These are phyloP conservation scores for Tenebrio molitor DNA, from an alignment of 1,140 invertebrate genomes.

Conservation along the genomic window DNA sequence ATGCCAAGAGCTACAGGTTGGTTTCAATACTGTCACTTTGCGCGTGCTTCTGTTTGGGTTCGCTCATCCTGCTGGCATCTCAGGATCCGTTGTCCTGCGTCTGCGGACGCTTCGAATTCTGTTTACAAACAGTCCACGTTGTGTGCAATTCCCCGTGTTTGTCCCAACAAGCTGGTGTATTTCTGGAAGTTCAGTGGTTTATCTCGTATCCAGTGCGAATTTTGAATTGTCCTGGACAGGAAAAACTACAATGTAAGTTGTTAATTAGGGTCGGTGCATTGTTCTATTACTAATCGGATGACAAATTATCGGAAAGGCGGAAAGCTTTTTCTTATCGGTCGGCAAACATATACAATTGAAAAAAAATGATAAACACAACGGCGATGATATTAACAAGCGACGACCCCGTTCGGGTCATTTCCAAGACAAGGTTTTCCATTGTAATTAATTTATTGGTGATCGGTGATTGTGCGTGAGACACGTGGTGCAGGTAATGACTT, in stretches of 20 bases:
- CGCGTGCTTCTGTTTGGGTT: slow-evolving; percentile 50
- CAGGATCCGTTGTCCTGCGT: slow-evolving; percentile 20
- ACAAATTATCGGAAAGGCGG: not conserved
- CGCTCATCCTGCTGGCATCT: slow-evolving; percentile 27
- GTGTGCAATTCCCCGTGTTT: slow-evolving; percentile 25
- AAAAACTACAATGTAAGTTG: not conserved
- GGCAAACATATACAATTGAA: not conserved
- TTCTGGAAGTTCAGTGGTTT: too few species aligned
- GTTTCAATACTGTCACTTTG: slow-evolving; percentile 45
- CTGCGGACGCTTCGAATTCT: slow-evolving; percentile 1
- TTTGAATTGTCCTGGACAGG: too few species aligned
- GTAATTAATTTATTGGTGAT: too few species aligned
- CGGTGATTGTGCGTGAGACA: too few species aligned
- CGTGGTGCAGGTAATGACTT: too few species aligned
- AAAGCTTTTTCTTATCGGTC: not conserved
- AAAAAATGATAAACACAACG: not conserved
- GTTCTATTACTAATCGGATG: too few species aligned
- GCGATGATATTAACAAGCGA: not conserved
- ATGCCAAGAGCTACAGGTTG: slow-evolving; percentile 50
- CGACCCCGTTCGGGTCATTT: not conserved
- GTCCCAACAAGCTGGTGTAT: not conserved
- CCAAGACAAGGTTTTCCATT: too few species aligned
- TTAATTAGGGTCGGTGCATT: too few species aligned
- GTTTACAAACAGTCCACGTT: slow-evolving; percentile 7
- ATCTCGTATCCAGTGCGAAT: too few species aligned